Evolutionary conservation across 92 coral and sea anemone species (phyloP).

Genomic region (Montipora capitata): DNA sequence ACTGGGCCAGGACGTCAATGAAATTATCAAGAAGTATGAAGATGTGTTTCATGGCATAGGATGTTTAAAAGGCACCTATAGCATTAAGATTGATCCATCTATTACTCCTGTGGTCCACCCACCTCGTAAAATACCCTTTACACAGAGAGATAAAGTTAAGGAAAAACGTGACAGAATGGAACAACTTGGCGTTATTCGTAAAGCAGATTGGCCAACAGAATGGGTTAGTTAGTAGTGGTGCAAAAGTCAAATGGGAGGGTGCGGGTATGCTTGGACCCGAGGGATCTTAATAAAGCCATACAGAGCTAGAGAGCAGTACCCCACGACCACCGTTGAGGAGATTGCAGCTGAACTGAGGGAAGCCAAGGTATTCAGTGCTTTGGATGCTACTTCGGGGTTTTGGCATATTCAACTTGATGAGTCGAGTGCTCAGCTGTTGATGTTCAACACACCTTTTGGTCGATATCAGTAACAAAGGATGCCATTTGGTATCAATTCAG

Average conservation of each 20-base stretch:
- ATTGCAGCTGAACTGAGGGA: conserved; percentile 43
- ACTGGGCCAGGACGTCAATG: background rate
- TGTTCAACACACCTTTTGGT: conserved; percentile 23
- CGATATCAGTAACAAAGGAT: conserved; percentile 19
- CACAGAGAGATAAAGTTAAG: background rate
- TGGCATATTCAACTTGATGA: conserved; percentile 35
- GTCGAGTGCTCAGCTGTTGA: background rate
- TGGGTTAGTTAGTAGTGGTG: conserved; percentile 29
- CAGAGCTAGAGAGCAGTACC: background rate
- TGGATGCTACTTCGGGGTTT: conserved; percentile 38
- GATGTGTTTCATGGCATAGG: no score
- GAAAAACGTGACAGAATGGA: background rate
- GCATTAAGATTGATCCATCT: no score
- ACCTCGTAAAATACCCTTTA: background rate
- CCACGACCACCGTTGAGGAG: conserved; percentile 46
- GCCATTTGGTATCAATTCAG: conserved; percentile 34
- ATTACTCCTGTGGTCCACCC: no score
- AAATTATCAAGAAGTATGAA: background rate
- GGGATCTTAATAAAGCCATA: no score
- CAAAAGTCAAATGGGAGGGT: background rate
- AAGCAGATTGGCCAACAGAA: background rate
- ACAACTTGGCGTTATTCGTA: background rate
- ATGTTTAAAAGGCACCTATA: no score
- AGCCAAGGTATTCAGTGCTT: conserved; percentile 43
- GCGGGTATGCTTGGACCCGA: no score